Percentiles rank a stretch among this genome's conserved stretches.
These are phyloP conservation scores for Halictus quadricinctus DNA, from an alignment of 2,888 invertebrate species.

Conservation along the genomic window DNA sequence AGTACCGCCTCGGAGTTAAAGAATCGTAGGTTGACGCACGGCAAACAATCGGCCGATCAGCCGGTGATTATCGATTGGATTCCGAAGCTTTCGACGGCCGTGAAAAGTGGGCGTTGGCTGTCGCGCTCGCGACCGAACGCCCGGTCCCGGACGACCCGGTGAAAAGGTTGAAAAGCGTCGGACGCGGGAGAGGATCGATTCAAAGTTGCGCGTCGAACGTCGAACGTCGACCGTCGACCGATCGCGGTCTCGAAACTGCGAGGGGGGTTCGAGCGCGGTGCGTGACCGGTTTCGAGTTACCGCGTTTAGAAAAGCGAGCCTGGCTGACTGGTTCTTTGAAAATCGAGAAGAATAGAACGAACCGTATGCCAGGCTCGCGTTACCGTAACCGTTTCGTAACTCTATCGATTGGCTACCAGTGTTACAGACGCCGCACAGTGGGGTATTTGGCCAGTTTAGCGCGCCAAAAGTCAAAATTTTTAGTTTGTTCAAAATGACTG, in stretches of 20 bases:
- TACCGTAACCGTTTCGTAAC: slow-evolving; percentile 23
- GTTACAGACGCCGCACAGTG: no score
- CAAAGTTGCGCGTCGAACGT: background rate
- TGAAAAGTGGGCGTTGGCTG: slow-evolving; percentile 68
- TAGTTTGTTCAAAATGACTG: no score
- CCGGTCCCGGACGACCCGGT: slow-evolving; percentile 21
- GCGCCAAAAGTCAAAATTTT: no score
- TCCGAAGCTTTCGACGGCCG: slow-evolving; percentile 57
- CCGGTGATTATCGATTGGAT: slow-evolving; percentile 69
- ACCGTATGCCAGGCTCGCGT: background rate
- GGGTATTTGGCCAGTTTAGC: no score
- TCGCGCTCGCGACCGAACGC: slow-evolving; percentile 49
- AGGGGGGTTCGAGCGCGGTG: background rate
- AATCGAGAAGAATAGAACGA: slow-evolving; percentile 6
- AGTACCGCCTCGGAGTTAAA: no score
- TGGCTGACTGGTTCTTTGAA: background rate
- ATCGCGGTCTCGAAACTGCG: background rate
- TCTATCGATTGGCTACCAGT: slow-evolving; percentile 17
- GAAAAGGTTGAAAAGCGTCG: slow-evolving; percentile 30
- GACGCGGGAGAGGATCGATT: slow-evolving; percentile 33
- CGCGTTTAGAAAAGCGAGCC: background rate
- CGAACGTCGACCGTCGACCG: background rate
- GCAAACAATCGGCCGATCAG: slow-evolving; percentile 66
- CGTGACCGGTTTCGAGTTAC: background rate
- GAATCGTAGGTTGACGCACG: slow-evolving; percentile 42